Evolutionary conservation across 2,797 vertebrate species (phyloP).

Genomic region (Neoniphon sammara): DNA sequence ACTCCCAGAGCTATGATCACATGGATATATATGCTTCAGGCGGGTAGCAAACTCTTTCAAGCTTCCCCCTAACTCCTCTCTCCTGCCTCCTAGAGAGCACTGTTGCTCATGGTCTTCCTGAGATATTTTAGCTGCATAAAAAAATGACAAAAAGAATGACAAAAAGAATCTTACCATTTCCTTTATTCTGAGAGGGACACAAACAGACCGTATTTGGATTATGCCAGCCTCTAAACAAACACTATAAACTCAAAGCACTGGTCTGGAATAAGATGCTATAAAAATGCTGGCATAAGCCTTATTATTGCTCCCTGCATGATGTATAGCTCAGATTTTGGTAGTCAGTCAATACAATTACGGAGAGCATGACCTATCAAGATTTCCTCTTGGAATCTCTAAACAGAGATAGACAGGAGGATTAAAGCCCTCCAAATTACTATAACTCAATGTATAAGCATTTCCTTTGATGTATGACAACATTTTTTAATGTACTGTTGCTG

Average conservation of each 20-base stretch:
- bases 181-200: conserved; percentile 14
- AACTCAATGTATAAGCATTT: conserved; percentile 25
- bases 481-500: conserved; percentile 36
- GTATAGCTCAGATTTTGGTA: neutral
- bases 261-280: neutral
- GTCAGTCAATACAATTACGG: conserved; percentile 19
- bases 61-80: conserved; percentile 26
- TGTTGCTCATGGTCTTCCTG: conserved; percentile 18
- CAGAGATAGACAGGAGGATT: conserved; percentile 1
- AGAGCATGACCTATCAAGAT: conserved; percentile 5
- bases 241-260: neutral
- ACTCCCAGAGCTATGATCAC: conserved; percentile 59
- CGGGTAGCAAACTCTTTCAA: conserved; percentile 51
- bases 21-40: conserved; percentile 46
- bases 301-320: conserved; percentile 2
- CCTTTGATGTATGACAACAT: conserved; percentile 48
- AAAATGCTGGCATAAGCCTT: neutral
- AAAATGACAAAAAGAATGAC: neutral
- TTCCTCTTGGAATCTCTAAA: conserved; percentile 3
- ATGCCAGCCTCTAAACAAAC: neutral
- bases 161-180: neutral
- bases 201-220: conserved; percentile 8
- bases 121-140: conserved; percentile 22
- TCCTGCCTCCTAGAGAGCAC: conserved; percentile 29
- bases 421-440: conserved; percentile 8